A percentile compares a stretch with the other conserved stretches of the same genome.
These are phyloP conservation scores for Megaptera novaeangliae DNA, from an alignment of 2,113 vertebrate species.

Conservation along the genomic window DNA sequence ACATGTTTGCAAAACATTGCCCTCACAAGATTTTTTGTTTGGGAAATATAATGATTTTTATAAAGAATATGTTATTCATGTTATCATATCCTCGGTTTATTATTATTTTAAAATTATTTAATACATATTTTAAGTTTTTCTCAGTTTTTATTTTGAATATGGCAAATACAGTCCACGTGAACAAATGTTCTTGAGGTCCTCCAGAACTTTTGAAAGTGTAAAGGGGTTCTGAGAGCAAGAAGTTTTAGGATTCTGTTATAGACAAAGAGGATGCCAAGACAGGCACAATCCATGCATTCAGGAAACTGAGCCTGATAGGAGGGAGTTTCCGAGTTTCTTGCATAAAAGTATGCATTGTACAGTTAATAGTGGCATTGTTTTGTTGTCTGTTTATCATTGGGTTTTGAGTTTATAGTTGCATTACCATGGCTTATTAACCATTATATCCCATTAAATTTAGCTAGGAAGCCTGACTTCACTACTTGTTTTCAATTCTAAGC, in stretches of 20 bases:
- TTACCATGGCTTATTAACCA: not conserved
- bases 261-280: not conserved
- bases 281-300: not conserved
- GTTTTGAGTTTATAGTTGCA: not conserved
- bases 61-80: not conserved
- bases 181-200: not conserved
- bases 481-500: not conserved
- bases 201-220: not conserved
- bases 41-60: not conserved
- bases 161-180: not conserved
- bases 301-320: not conserved
- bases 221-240: not conserved
- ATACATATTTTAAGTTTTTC: not conserved
- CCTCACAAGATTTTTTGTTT: not conserved
- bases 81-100: not conserved
- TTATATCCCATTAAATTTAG: not conserved
- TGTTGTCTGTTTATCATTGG: not conserved
- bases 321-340: not conserved
- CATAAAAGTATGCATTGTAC: not conserved
- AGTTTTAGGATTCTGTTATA: not conserved
- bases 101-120: not conserved
- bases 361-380: not conserved
- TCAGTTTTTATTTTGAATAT: constrained; percentile 2
- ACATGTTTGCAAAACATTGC: not conserved
- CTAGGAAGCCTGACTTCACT: not conserved